A percentile compares a stretch with the other conserved stretches of the same genome.
phyloP scores from a whole-genome alignment of 2,797 vertebrate species.

The Mormyrus proboscirostris region DNA sequence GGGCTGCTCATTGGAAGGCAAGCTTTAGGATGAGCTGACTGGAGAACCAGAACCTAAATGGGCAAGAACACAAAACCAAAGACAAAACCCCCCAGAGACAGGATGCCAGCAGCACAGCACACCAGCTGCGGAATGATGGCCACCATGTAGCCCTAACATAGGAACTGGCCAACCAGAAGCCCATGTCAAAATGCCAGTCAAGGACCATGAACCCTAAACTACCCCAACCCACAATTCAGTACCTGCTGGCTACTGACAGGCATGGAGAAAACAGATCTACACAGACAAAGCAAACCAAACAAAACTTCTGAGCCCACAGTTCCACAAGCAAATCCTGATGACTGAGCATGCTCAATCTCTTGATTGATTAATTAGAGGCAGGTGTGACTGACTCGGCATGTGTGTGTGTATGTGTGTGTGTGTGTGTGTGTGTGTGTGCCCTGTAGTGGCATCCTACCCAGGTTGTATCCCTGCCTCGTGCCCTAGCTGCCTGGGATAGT shows the following conservation, averaged over 20 bases:
- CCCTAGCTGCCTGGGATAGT: neutral
- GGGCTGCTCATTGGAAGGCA: neutral
- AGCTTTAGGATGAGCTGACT: neutral
- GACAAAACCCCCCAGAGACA: neutral
- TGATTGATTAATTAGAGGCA: neutral
- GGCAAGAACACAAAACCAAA: too few species aligned
- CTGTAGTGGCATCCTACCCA: neutral
- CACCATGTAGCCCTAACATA: neutral
- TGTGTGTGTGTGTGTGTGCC: neutral
- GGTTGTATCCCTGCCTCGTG: neutral
- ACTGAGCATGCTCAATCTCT: neutral
- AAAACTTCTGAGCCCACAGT: neutral
- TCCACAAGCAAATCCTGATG: neutral
- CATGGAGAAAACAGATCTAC: neutral
- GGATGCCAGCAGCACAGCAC: neutral
- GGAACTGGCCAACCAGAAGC: neutral
- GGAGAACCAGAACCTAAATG: neutral
- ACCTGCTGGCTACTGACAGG: neutral
- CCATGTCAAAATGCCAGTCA: neutral
- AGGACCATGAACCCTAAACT: neutral
- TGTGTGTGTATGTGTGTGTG: too few species aligned
- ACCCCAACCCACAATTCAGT: neutral
- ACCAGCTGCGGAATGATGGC: neutral
- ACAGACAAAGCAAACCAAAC: neutral
- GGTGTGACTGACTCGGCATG: neutral